Evolutionary conservation across 2,888 invertebrate genomes (phyloP), one percentile per base, ranked within the genome.

Genomic region (Lordiphosa andalusiaca): DNA sequence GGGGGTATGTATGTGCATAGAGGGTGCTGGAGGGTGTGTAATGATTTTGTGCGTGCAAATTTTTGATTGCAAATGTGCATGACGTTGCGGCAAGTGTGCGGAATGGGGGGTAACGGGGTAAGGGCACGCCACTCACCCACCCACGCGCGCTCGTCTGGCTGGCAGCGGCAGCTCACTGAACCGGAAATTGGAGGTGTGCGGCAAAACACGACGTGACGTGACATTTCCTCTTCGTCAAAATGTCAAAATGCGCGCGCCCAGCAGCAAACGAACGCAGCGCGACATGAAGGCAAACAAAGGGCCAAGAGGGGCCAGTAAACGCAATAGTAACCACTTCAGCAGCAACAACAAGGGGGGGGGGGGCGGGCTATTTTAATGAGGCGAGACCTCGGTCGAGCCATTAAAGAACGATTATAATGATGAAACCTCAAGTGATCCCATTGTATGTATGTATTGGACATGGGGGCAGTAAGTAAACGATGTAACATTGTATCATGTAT

Each of bases 141-240:
- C n/a, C n/a, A n/a, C n/a, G n/a, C 44, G 44, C 44, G 33, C 44
- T 50, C 21, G 58, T 48, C 51, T 48, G 51, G 49, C 56, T 48
- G 49, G 44, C 62, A 52, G 50, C 33, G 47, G 13, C 46, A 73
- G 78, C 83, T 76, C 68, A 76, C 61, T 81, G 76, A 84, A 84
- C 83, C 82, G 84, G 89, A 89, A 89, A 89, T 89, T 88, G 88
- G 88, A 89, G 89, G 89, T 89, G 89, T 89, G 89, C 86, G 88
- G 88, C 88, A 88, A 88, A 89, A 89, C 88, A 88, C 89, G 87
- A 89, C 88, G 88, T 89, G 89, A 89, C 88, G 87, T 88, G 88
- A 88, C 89, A 88, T 89, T 89, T 89, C 89, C 89, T 89, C 85
- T 86, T 87, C 85, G 87, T 87, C 87, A 87, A 86, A 87, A 88